Percentiles rank a stretch among this genome's conserved stretches.
These are phyloP conservation scores for Liasis olivaceus DNA, from an alignment of 2,797 vertebrate genomes.

Conservation along the genomic window DNA sequence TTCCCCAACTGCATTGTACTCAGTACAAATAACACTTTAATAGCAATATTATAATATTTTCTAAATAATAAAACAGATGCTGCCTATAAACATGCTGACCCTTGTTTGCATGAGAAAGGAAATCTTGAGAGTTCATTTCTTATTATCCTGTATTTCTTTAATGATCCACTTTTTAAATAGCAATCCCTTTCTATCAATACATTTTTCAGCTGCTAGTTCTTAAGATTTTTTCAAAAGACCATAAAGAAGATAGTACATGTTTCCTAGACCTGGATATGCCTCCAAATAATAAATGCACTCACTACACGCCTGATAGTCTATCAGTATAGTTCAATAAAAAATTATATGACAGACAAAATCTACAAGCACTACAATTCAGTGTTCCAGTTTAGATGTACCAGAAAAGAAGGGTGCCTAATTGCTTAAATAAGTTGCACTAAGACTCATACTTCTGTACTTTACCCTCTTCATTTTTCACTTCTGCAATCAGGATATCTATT, in stretches of 20 bases:
- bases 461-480: neutral
- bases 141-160: conserved; percentile 16
- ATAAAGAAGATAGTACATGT: neutral
- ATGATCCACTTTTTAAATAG: neutral
- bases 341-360: neutral
- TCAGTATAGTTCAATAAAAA: conserved; percentile 37
- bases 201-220: conserved; percentile 45
- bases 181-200: neutral
- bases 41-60: conserved; percentile 5
- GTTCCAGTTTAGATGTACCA: neutral
- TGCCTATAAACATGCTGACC: neutral
- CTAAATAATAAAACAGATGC: neutral
- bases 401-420: neutral
- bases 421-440: neutral
- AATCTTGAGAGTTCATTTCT: neutral
- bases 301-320: conserved; percentile 21
- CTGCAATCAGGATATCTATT: neutral
- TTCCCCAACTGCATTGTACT: neutral
- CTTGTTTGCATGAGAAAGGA: neutral
- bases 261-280: neutral
- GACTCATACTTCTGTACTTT: neutral
- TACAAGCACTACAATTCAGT: neutral
- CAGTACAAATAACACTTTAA: neutral
- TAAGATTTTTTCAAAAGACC: conserved; percentile 5
- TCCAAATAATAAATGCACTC: conserved; percentile 25